Base-by-base conservation (phyloP, 2,888 invertebrate genomes). In the Rhagonycha lutea region DNA sequence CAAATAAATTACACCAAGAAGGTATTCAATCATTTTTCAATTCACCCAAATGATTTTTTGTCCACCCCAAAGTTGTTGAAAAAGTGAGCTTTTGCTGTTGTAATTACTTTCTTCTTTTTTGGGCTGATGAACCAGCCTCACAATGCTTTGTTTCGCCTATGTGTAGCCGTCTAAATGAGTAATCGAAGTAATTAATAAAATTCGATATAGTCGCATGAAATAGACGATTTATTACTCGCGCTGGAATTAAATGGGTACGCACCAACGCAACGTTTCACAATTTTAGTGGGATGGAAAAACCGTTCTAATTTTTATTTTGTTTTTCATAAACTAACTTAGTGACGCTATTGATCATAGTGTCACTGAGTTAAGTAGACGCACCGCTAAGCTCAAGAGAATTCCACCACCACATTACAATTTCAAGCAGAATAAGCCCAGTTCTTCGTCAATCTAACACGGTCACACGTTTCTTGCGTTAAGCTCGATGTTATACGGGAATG, bases 271-370 rank as follows among this genome's bases (percentile, higher is more conserved):
- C 47, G 47, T 47, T 47, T 47, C 8, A 7, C n/a, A 47, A 47
- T 47, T 47, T 47, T 47, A n/a, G 47, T 65, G 24, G 24, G 26
- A 65, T 62, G 68, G 11, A 70, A 70, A 23, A 32, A 61, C 67
- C 63, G 68, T 71, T 72, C 69, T 14, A 72, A 28, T 72, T 72
- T 68, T 65, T 61, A 18, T 61, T n/a, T 26, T 70, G 26, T 71
- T 28, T 61, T 18, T 65, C 8, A 47, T 32, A 28, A 14, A 32
- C 23, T 29, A 60, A 60, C 23, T 47, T 12, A 69, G 61, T 67
- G 76, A 70, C 73, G 76, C 65, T 73, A 69, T n/a, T 69, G 70
- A 61, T 69, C 67, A 72, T 72, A 75, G 69, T 77, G 75, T 77
- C 75, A 70, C 74, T 73, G 68, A 24, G 24, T 24, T 75, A 77